These are phyloP conservation scores for Erythrocebus patas DNA, from an alignment of 2,113 vertebrate species.

Conservation along the genomic window DNA sequence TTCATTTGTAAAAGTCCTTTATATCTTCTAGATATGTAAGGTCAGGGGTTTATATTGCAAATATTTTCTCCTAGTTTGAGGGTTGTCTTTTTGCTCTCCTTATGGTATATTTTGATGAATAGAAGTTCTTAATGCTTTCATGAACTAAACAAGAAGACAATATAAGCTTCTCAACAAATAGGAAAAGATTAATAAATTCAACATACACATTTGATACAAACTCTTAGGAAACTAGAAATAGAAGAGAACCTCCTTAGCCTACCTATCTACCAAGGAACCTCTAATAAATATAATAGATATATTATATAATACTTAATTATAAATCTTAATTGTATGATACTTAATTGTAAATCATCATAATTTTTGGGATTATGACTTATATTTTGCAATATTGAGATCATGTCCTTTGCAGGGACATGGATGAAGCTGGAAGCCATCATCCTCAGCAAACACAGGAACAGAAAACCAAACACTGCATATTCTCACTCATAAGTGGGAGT, in stretches of 20 bases:
- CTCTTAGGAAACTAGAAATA: neutral
- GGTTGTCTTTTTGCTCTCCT: neutral
- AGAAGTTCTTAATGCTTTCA: neutral
- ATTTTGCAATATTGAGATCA: no score
- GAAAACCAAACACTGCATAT: no score
- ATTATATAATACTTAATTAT: neutral
- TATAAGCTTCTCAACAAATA: neutral
- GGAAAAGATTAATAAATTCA: neutral
- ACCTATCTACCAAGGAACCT: no score
- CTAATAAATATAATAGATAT: neutral
- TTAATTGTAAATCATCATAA: no score
- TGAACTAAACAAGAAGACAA: neutral
- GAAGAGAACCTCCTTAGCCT: neutral
- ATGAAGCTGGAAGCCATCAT: no score
- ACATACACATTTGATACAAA: neutral
- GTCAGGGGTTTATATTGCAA: neutral
- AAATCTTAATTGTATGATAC: neutral
- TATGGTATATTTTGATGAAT: neutral
- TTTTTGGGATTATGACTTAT: neutral
- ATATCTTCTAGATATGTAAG: neutral
- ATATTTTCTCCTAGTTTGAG: neutral
- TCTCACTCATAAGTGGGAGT: no score
- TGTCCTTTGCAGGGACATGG: no score
- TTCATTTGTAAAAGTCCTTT: neutral
- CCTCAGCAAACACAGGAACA: no score